phyloP scores from a whole-genome alignment of 1,140 invertebrate genomes.

The Aphelenchoides avenae region DNA sequence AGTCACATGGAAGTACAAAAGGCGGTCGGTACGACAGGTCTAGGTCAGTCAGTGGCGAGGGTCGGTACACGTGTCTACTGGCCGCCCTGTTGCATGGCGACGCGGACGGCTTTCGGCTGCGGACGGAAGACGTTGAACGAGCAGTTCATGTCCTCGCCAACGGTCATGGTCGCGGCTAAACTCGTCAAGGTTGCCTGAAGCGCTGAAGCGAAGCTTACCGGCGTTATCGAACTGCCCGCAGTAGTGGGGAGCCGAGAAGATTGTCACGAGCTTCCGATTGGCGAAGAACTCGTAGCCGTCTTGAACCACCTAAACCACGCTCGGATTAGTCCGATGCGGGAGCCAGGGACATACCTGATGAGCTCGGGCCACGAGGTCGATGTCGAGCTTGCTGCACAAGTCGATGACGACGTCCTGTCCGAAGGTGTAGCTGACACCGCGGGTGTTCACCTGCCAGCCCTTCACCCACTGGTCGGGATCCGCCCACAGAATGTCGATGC shows the following conservation, averaged over 20 bases:
- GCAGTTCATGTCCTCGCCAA: constrained; percentile 97
- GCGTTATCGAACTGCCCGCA: constrained; percentile 76
- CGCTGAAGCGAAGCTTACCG: constrained; percentile 75
- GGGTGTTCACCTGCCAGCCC: constrained; percentile 66
- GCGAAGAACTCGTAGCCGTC: no score
- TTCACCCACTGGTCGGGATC: constrained; percentile 70
- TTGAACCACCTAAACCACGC: constrained; percentile 46
- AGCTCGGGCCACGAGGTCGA: constrained; percentile 46
- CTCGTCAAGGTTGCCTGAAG: constrained; percentile 92
- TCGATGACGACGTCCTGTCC: constrained; percentile 37
- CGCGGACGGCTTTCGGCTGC: constrained; percentile 6
- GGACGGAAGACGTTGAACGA: constrained; percentile 69
- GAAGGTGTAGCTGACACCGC: constrained; percentile 61
- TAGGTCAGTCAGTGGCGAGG: no score
- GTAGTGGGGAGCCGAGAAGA: no score
- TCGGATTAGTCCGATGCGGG: background rate
- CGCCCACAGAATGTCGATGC: constrained; percentile 63
- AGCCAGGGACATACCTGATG: constrained; percentile 69
- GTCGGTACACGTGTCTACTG: no score
- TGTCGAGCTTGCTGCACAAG: constrained; percentile 29
- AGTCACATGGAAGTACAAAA: no score
- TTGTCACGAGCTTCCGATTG: constrained; percentile 97
- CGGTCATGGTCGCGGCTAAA: constrained; percentile 97
- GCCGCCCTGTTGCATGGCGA: no score
- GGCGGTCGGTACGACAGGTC: no score